These are phyloP conservation scores for Limnodromus scolopaceus DNA, from an alignment of 2,797 vertebrate genomes.

Conservation along the genomic window DNA sequence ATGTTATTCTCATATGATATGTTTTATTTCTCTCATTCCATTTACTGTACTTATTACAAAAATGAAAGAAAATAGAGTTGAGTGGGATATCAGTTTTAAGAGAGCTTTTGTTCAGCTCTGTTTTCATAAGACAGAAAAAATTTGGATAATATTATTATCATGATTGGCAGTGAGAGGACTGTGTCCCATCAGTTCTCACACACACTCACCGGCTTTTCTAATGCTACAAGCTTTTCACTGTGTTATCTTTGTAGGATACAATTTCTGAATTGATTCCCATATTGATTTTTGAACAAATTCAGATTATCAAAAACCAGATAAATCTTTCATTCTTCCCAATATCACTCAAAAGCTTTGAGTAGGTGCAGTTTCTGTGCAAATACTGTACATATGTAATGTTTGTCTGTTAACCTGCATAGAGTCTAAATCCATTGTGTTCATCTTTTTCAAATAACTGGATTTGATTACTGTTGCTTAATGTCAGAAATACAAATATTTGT, in stretches of 20 bases:
- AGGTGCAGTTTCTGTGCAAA: neutral
- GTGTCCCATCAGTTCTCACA: neutral
- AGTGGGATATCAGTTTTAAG: neutral
- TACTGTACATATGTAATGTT: neutral
- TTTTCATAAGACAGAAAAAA: neutral
- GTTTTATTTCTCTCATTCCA: neutral
- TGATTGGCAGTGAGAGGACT: neutral
- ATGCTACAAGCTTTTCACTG: neutral
- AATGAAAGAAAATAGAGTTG: neutral
- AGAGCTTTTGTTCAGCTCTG: neutral
- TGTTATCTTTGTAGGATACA: neutral
- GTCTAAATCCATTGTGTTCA: neutral
- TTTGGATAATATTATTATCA: neutral
- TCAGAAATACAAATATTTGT: neutral
- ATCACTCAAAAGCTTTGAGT: neutral
- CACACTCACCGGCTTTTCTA: neutral
- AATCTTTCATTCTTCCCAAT: neutral
- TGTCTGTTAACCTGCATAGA: neutral
- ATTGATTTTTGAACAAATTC: neutral
- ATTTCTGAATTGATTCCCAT: neutral
- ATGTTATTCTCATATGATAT: neutral
- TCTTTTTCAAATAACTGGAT: neutral
- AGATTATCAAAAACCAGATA: neutral
- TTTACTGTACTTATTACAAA: neutral
- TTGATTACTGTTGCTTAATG: neutral